phyloP scores from a whole-genome alignment of 2,797 vertebrate species.

The Hafferia zeledoni region DNA sequence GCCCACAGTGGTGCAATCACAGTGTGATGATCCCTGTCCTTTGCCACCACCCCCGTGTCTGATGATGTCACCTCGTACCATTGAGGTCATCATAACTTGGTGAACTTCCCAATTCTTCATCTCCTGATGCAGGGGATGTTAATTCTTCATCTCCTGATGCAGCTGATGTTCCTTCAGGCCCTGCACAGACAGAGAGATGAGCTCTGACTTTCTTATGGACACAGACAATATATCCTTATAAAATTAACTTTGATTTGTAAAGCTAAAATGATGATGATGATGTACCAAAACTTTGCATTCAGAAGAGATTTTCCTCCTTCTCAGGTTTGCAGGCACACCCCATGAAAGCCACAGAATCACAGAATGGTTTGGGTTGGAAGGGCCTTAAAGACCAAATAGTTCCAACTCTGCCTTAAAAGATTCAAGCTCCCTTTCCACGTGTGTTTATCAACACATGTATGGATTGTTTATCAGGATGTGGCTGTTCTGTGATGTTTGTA shows the following conservation, averaged over 20 bases:
- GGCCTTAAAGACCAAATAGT: not conserved
- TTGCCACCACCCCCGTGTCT: not conserved
- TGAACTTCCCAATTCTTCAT: not conserved
- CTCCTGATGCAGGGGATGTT: not conserved
- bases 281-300: not conserved
- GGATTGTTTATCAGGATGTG: not conserved
- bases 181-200: not conserved
- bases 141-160: not conserved
- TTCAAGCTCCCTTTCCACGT: not conserved
- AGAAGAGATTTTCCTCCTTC: not conserved
- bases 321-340: not conserved
- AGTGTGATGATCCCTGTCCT: not conserved
- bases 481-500: not conserved
- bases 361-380: not conserved
- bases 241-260: not conserved
- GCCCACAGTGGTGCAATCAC: not conserved
- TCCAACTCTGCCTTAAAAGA: not conserved
- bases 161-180: not conserved
- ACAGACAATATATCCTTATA: not conserved
- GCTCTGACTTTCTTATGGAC: not conserved
- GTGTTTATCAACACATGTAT: rapidly evolving
- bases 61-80: rapidly evolving
- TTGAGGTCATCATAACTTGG: rapidly evolving
- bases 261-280: not conserved
- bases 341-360: not conserved